Base-by-base conservation (phyloP, 2,888 invertebrate species). In the Choreutis nemorana region DNA sequence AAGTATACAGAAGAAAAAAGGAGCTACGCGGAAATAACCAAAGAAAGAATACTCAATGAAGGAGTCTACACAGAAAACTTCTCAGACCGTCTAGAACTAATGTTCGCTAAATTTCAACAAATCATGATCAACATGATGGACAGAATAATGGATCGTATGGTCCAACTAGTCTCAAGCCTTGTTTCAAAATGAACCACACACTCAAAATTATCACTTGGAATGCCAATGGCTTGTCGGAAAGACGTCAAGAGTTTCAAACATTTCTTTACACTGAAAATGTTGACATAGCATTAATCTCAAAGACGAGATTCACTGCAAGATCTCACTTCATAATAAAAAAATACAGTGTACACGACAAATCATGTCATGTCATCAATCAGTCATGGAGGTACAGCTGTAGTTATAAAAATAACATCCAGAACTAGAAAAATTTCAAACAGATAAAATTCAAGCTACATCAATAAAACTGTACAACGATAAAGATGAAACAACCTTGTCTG, bases 201-300 rank as follows among this genome's bases (percentile, higher is more conserved):
- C 20, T 36, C 20, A 23, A 23, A 26, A 12, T 36, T 15, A 26
- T 39, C 1, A 37, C 43, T 12, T 41, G 43, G 43, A 43, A 43
- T 25, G 36, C 39, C 35, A 38, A 41, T 30, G 41, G 39, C 4
- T 30, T 44, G 30, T 35, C 37, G 5, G 37, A 34, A 16, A 12
- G 36, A 21, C 32, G 34, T 23, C 33, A 36, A 31, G 36, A 41
- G 33, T 12, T 44, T 9, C 28, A 39, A 32, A 14, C 24, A 2
- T 38, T 39, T 12, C 26, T 42, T 1, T 13, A 25, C 14, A 36
- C 26, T 5, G 32, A 44, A 18, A 38, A 14, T 9, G 36, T 41
- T 25, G 39, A 44, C 20, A 27, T 18, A 18, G 18, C 18, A 18
- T 8, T 18, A 8, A 18, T 18, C 5, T 8, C 18, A 18, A 8